Evolutionary conservation across 2,113 vertebrate species (phyloP).

Genomic region (Colossoma macropomum): DNA sequence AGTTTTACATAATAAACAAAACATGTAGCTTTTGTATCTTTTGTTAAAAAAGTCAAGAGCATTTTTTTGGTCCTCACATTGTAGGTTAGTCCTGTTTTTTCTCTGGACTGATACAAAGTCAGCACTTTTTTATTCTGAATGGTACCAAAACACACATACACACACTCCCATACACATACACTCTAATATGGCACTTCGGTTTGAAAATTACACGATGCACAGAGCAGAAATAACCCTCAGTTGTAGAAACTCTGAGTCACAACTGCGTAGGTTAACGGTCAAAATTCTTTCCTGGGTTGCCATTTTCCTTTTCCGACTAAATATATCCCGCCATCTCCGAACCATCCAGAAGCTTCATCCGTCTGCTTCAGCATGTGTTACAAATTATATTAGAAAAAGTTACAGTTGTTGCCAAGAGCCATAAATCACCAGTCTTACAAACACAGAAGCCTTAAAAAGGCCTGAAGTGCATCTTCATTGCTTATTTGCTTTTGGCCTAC

Average conservation of each 20-base stretch:
- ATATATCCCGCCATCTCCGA: slow-evolving; percentile 24
- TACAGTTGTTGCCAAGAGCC: background rate
- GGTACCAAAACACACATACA: background rate
- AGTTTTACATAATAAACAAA: too few species aligned
- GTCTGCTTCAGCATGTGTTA: background rate
- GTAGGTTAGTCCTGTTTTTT: too few species aligned
- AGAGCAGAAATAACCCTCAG: slow-evolving; percentile 27
- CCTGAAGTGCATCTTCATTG: background rate
- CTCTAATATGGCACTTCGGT: background rate
- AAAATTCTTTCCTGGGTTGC: slow-evolving; percentile 29
- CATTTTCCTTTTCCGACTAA: slow-evolving; percentile 16
- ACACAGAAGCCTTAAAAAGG: background rate
- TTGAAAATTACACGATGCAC: background rate
- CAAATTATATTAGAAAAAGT: background rate
- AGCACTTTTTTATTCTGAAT: background rate
- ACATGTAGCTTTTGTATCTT: too few species aligned
- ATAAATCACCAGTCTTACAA: background rate
- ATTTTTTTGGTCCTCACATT: too few species aligned
- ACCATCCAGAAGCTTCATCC: background rate
- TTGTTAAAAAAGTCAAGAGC: too few species aligned
- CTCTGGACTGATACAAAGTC: background rate
- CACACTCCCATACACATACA: background rate
- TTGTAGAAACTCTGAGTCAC: slow-evolving; percentile 53
- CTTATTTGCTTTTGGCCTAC: background rate
- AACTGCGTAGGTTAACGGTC: background rate